Base-by-base conservation (phyloP, 2,888 invertebrate genomes). In the Limenitis camilla region DNA sequence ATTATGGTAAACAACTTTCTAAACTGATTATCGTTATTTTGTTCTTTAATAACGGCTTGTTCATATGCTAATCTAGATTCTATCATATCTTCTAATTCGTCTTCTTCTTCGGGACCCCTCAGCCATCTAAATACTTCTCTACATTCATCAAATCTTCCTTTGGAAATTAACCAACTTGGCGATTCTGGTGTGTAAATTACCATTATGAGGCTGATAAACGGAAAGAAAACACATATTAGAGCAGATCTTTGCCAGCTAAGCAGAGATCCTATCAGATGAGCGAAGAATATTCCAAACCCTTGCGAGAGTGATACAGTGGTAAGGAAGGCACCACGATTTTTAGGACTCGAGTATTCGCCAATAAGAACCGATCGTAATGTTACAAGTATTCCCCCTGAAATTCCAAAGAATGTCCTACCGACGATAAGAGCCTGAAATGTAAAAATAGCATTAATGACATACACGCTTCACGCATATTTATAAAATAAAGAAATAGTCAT, bases 81-180 rank as follows among this genome's bases (percentile, higher is more conserved):
- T 6, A 84, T 80, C 73, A 84, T 72, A 9, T 71, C 71, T 43
- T 77, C 70, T 4, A 84, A 56, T 56, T 84, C 84, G 0, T 84
- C 85, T 5, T 76, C 73, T 60, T 78, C 78, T 0, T 77, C 76
- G 8, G 76, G 71, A 1, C 91, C 91, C 62, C 92, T 74, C 35
- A 91, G 83, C 84, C 89, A 91, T 47, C 76, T 73, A 10, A 91
- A 90, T 0, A 89, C 81, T 19, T 74, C 67, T 55, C 87, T 81
- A 4, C 92, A 91, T 46, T 90, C 87, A 0, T 82, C 81, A 2
- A 80, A 72, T 19, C 76, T 81, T 0, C 88, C 89, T 61, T 85
- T 89, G 0, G 88, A 79, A 0, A 90, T 82, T 8, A 93, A 66
- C 91, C 91, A 93, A 50, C 87, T 86, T 0, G 92, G 92, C 5